phyloP scores from a whole-genome alignment of 2,797 vertebrate species.

The Buphagus erythrorhynchus region DNA sequence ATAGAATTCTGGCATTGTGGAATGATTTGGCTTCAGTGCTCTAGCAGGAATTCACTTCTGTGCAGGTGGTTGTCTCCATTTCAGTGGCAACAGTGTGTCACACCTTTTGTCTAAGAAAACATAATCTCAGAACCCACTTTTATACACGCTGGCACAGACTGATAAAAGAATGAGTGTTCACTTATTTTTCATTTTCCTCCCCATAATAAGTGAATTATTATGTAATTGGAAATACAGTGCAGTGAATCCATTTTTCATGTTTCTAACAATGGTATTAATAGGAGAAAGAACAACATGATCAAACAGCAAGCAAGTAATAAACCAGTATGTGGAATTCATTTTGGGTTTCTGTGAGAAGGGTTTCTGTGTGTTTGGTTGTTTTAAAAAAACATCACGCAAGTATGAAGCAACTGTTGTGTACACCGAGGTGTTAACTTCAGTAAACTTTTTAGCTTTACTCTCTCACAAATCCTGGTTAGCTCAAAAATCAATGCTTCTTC shows the following conservation, averaged over 20 bases:
- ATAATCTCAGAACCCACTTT: neutral
- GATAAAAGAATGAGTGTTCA: neutral
- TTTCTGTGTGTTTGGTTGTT: neutral
- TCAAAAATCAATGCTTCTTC: conserved; percentile 80
- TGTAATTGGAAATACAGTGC: neutral
- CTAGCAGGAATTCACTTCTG: neutral
- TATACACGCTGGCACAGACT: neutral
- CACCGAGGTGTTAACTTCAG: conserved; percentile 62
- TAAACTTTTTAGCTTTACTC: conserved; percentile 65
- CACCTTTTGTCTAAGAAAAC: neutral
- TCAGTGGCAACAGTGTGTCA: neutral
- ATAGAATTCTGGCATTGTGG: neutral
- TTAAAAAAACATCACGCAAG: neutral
- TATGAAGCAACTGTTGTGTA: conserved; percentile 18
- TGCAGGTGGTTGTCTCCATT: neutral
- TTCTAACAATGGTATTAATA: neutral
- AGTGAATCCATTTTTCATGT: neutral
- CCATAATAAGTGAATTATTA: neutral
- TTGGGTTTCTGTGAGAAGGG: neutral
- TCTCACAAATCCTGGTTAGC: conserved; percentile 66
- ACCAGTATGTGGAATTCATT: neutral
- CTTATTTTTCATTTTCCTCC: neutral
- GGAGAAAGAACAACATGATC: neutral
- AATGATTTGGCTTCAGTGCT: neutral
- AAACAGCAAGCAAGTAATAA: neutral